Base-by-base conservation (phyloP, 2,113 vertebrate genomes). In the Cheilinus undulatus region DNA sequence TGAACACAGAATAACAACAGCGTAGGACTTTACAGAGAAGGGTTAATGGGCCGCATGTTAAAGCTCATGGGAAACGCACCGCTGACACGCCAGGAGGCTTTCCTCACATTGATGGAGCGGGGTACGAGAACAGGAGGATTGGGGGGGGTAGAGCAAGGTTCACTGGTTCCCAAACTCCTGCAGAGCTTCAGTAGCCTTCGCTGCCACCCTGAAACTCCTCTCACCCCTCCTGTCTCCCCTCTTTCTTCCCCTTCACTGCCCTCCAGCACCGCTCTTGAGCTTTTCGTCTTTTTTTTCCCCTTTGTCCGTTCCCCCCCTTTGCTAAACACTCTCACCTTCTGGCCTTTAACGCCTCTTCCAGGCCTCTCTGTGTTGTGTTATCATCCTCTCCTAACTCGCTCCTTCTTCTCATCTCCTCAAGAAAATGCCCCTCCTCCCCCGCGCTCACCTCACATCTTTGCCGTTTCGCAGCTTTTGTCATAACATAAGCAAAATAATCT, bases 101-200 rank as follows among this genome's bases (percentile, higher is more conserved):
- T 89, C 87, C 87, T 92, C 90, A 87, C 87, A 85, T 67, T 88
- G 76, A 90, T 78, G 83, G 73, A 86, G 83, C 73, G 80, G 84
- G 83, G 66, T 73, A 26, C 23, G 53, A 76, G 79, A 45, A 60
- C 66, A 62, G 76, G 70, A 60, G 49, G 36, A 43, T 24, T n/a
- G 49, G 66, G 52, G n/a, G 73, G 71, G 57, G 60, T 64, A 59
- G 46, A 73, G 64, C 72, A 90, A 77, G 89, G 84, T 89, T 90
- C 86, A 89, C 71, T 87, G 84, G 72, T 88, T 92, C 88, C 82
- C 87, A 89, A 90, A 90, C 89, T 90, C 89, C 90, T 90, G 90
- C 82, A 69, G 90, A 83, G 90, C 83, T 89, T 87, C 88, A 83
- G 85, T 86, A 76, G 88, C 62, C 83, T 82, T 82, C 73, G 69